Evolutionary conservation across 2,113 vertebrate genomes (phyloP).

Genomic region (Gnathonemus echidnorhynchus): DNA sequence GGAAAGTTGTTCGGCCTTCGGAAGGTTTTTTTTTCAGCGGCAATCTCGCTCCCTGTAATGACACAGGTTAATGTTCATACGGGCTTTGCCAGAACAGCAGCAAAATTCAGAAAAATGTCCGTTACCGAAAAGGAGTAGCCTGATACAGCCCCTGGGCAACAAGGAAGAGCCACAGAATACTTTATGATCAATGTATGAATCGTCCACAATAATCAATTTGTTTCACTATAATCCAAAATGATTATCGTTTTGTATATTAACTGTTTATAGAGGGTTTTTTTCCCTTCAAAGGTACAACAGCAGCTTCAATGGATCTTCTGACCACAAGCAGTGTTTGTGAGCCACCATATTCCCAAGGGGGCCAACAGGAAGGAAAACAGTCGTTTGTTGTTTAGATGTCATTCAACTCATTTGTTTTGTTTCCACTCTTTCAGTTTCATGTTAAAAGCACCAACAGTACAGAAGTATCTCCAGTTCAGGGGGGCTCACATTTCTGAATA

Average conservation of each 20-base stretch:
- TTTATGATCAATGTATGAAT: background rate
- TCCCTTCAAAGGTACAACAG: background rate
- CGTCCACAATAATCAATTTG: background rate
- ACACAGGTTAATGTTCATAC: background rate
- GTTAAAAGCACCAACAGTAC: background rate
- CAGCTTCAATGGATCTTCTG: background rate
- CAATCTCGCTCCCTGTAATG: conserved; percentile 22
- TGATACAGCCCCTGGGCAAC: background rate
- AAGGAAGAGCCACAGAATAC: background rate
- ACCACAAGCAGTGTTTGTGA: background rate
- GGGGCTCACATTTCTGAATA: background rate
- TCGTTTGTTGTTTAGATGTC: background rate
- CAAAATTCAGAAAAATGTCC: background rate
- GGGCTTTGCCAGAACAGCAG: background rate
- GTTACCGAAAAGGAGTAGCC: background rate
- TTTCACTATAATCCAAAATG: background rate
- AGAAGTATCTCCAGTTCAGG: background rate
- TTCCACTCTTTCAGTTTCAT: background rate
- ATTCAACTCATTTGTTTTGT: background rate
- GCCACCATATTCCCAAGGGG: background rate
- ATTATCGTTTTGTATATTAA: background rate
- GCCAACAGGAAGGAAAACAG: background rate
- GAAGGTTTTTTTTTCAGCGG: background rate
- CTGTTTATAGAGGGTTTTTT: background rate
- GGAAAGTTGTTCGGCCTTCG: conserved; percentile 14